Evolutionary conservation across 2,113 vertebrate genomes (phyloP), one percentile per base, ranked within the genome.

Genomic region (Regulus satrapa): DNA sequence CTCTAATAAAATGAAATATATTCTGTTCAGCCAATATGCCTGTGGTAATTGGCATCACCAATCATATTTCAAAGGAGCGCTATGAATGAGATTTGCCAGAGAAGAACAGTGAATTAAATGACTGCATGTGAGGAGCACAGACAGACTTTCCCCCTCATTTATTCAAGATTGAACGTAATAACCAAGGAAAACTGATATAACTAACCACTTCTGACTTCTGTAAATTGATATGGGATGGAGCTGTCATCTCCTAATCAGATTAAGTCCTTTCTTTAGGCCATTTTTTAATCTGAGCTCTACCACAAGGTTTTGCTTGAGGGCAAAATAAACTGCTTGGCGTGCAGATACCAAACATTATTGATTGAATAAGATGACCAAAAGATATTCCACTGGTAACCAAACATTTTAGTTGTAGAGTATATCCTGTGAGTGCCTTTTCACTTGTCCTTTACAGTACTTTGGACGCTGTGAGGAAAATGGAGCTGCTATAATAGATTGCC

Each of bases 161-260:
- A 92, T 79, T 97, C 89, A 92, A 52, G 91, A 95, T 15, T 94
- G 91, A 89, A 95, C 6, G 9, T 92, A 89, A 95, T 94, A 96
- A 96, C 80, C 91, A 92, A 84, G 89, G 80, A 91, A 96, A 96
- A 91, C 91, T 94, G 89, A 78, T 81, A 75, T 68, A 78, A 76
- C 83, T 96, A 94, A 96, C 86, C 61, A 67, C 73, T 94, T 92
- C 91, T 92, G 96, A 94, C 91, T 95, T 64, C 86, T 64, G 83
- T 84, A 95, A 95, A 92, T 95, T 89, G 94, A 91, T 94, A 91
- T 31, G 93, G 88, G 89, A 87, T 95, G 88, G 91, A 97, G 48
- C 86, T 96, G 94, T 95, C 91, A 91, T 81, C 73, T 94, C 61
- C 83, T 96, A 92, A 95, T 94, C 91, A 92, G 93, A 96, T 97